Evolutionary conservation across 2,797 vertebrate species (phyloP).

Genomic region (Enteromius unitaeniatus): DNA sequence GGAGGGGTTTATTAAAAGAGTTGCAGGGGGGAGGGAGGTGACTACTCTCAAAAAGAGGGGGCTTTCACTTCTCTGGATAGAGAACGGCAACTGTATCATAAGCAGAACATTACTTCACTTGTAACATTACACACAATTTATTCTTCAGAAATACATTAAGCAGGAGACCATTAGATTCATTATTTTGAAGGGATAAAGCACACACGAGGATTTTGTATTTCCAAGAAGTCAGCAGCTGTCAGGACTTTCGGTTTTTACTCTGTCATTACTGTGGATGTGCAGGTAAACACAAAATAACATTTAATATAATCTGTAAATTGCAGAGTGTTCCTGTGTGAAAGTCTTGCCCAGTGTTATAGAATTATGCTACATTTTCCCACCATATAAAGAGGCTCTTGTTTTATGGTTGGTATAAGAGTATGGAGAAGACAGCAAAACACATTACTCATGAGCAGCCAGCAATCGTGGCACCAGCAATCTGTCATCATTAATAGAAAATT

Average conservation of each 20-base stretch:
- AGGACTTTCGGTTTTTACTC: conserved; percentile 53
- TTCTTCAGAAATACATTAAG: not conserved
- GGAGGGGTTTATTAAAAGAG: conserved; percentile 79
- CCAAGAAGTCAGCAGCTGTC: conserved; percentile 18
- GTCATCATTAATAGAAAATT: too few species aligned
- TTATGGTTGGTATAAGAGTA: conserved; percentile 72
- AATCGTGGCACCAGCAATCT: conserved; percentile 71
- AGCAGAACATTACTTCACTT: conserved; percentile 19
- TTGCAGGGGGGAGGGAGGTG: conserved; percentile 54
- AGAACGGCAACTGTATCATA: conserved; percentile 25
- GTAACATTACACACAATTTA: conserved; percentile 16
- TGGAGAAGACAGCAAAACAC: conserved; percentile 68
- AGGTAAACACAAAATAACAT: conserved; percentile 63
- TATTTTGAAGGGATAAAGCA: not conserved
- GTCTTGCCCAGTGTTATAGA: conserved; percentile 61
- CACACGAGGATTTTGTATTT: not conserved
- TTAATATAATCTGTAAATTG: conserved; percentile 77
- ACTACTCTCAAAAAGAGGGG: conserved; percentile 70
- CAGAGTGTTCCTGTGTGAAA: conserved; percentile 66
- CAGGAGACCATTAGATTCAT: not conserved
- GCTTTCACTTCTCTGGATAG: conserved; percentile 61
- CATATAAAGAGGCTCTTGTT: conserved; percentile 65
- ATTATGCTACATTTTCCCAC: conserved; percentile 70
- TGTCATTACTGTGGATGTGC: conserved; percentile 49
- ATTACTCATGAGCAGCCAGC: conserved; percentile 70